Conservation (phyloP, 1,140 invertebrate species). For the Limonius californicus region DNA sequence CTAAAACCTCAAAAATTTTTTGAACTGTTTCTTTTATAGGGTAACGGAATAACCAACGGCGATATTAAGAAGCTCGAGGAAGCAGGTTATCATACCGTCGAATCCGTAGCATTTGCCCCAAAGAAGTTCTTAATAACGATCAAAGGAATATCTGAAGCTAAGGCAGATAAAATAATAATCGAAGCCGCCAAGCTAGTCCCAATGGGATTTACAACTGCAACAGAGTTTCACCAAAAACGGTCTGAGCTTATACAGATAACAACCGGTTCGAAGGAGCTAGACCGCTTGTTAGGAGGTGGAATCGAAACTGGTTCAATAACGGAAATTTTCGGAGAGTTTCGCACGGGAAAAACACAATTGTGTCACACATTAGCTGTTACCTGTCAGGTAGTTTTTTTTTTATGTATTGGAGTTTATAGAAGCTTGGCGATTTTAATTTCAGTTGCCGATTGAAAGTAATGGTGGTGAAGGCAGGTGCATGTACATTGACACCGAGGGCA, state of each 20-base stretch:
- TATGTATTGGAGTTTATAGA: not conserved
- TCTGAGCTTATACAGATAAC: slow-evolving; percentile 86
- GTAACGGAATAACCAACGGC: slow-evolving; percentile 80
- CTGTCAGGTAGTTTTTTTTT: slow-evolving; percentile 70
- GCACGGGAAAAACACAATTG: slow-evolving; percentile 97
- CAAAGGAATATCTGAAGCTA: slow-evolving; percentile 96
- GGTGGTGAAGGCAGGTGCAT: slow-evolving; percentile 98
- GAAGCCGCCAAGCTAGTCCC: slow-evolving; percentile 92
- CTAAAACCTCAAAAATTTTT: slow-evolving; percentile 42
- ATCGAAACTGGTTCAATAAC: slow-evolving; percentile 99
- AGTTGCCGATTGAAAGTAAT: slow-evolving; percentile 91
- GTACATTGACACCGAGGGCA: slow-evolving; percentile 98
- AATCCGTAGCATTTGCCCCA: slow-evolving; percentile 91
- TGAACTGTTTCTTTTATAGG: slow-evolving; percentile 48
- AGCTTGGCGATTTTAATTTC: slow-evolving; percentile 13
- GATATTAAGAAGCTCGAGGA: slow-evolving; percentile 95
- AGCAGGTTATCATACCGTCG: slow-evolving; percentile 91
- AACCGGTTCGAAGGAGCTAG: slow-evolving; percentile 92
- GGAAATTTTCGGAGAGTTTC: slow-evolving; percentile 98
- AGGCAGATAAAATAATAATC: slow-evolving; percentile 92
- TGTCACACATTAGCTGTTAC: slow-evolving; percentile 98
- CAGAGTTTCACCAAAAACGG: slow-evolving; percentile 91
- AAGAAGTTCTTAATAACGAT: slow-evolving; percentile 87
- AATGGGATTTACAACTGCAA: slow-evolving; percentile 97
- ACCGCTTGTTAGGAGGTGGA: slow-evolving; percentile 90